Percentiles rank a stretch among this genome's conserved stretches.
Evolutionary conservation across 2,888 invertebrate genomes (phyloP).

Genomic region (Falcaria lacertinaria): DNA sequence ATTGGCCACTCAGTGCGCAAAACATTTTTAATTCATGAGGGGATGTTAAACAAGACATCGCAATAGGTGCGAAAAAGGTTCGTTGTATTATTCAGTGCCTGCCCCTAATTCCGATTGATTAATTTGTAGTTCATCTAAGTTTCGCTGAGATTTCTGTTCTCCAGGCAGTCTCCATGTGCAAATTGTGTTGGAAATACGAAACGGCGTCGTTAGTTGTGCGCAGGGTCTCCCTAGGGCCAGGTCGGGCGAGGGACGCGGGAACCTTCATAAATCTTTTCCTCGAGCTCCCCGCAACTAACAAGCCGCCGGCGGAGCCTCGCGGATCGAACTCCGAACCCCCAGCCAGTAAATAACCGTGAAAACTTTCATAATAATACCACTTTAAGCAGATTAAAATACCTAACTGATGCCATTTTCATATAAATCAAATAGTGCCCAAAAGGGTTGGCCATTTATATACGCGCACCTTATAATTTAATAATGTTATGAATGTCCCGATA

Average conservation of each 20-base stretch:
- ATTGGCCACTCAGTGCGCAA: background rate
- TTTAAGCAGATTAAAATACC: slow-evolving; percentile 65
- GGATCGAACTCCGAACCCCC: slow-evolving; percentile 35
- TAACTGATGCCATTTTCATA: slow-evolving; percentile 52
- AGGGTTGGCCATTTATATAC: slow-evolving; percentile 41
- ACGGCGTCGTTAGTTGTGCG: slow-evolving; percentile 72
- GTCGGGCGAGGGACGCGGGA: slow-evolving; percentile 56
- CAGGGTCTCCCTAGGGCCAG: slow-evolving; percentile 64
- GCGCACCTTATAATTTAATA: slow-evolving; percentile 62
- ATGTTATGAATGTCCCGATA: slow-evolving; percentile 52
- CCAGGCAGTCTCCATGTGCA: slow-evolving; percentile 53
- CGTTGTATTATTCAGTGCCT: slow-evolving; percentile 43
- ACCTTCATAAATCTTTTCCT: slow-evolving; percentile 76
- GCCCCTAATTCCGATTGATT: slow-evolving; percentile 48
- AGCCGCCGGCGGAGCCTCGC: slow-evolving; percentile 44
- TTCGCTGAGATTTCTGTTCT: slow-evolving; percentile 57
- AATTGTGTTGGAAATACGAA: slow-evolving; percentile 74
- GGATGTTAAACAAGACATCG: slow-evolving; percentile 10
- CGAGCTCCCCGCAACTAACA: slow-evolving; percentile 70
- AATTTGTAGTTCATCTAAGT: slow-evolving; percentile 59
- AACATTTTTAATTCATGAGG: slow-evolving; percentile 1
- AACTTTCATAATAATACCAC: slow-evolving; percentile 66
- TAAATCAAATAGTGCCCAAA: slow-evolving; percentile 53
- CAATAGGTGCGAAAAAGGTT: slow-evolving; percentile 33
- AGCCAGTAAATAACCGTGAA: slow-evolving; percentile 57